Evolutionary conservation across 2,888 invertebrate genomes (phyloP).

Genomic region (Deilephila elpenor): DNA sequence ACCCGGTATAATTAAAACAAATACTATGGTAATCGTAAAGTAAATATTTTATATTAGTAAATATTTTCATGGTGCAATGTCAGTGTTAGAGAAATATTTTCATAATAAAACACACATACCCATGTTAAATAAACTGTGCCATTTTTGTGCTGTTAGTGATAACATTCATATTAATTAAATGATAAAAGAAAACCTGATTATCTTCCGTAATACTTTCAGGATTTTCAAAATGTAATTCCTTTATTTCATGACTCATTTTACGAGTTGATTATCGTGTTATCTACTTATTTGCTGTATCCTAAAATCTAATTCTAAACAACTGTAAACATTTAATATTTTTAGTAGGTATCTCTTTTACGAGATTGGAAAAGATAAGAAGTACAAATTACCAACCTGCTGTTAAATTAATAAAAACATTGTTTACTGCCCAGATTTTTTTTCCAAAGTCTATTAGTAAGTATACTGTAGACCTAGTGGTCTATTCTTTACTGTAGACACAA

Average conservation of each 20-base stretch:
- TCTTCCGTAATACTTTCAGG: constrained; percentile 53
- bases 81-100: neutral
- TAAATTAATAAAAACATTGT: neutral
- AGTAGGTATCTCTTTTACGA: neutral
- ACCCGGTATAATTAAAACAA: too few species aligned
- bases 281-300: neutral
- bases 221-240: constrained; percentile 54
- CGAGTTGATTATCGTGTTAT: neutral
- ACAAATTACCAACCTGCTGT: neutral
- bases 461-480: too few species aligned
- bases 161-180: constrained; percentile 37
- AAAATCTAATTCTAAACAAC: neutral
- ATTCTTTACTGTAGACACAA: too few species aligned
- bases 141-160: constrained; percentile 42
- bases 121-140: constrained; percentile 26
- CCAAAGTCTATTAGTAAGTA: too few species aligned
- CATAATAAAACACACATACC: neutral
- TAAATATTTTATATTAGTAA: neutral
- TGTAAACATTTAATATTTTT: neutral
- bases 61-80: neutral
- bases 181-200: constrained; percentile 58
- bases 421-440: neutral
- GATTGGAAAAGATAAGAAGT: neutral
- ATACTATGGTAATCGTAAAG: neutral
- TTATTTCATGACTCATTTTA: constrained; percentile 54